Evolutionary conservation across 2,113 vertebrate genomes (phyloP), one percentile per base, ranked within the genome.

Genomic region (Notothenia rossii): DNA sequence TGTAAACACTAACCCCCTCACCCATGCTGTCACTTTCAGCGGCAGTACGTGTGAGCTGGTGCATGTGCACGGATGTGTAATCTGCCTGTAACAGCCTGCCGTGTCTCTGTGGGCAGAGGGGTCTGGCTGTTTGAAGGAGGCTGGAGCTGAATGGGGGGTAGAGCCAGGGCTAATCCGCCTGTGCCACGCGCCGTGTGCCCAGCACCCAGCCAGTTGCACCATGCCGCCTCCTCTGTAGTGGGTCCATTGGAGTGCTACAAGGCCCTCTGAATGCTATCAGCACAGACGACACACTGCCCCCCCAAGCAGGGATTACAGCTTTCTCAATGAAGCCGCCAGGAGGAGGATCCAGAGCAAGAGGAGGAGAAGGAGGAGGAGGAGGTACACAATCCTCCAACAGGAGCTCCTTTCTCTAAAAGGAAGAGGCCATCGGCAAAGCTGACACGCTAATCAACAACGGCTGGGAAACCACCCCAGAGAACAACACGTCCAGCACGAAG

Each of bases 241-340:
- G 79, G 88, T 88, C 90, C 87, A 88, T 84, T 88, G 81, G 89
- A 91, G 88, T 55, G 71, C 82, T 88, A 90, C 93, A 92, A 82
- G 89, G 89, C 87, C 84, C 81, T 72, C 81, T 94, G 90, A 94
- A 94, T 94, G 92, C 92, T 94, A 94, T 94, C 94, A 91, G 91
- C 90, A 92, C 89, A 91, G 87, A 86, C 87, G 91, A 91, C 93
- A 94, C 91, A 75, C 84, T 89, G 90, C 90, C 90, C 90, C 90
- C 92, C 85, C 89, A 81, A 93, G 93, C 90, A 87, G 79, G 88
- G 93, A 95, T 95, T 95, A 94, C 86, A 87, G 89, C 75, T 79
- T 87, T 86, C 86, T 89, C 89, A 92, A 91, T 81, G 86, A 81
- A 77, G 81, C 84, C 72, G 84, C 89, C 89, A 86, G 89, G 82